Evolutionary conservation across 2,888 invertebrate genomes (phyloP), one percentile per base, ranked within the genome.

Genomic region (Drosophila acutilabella): DNA sequence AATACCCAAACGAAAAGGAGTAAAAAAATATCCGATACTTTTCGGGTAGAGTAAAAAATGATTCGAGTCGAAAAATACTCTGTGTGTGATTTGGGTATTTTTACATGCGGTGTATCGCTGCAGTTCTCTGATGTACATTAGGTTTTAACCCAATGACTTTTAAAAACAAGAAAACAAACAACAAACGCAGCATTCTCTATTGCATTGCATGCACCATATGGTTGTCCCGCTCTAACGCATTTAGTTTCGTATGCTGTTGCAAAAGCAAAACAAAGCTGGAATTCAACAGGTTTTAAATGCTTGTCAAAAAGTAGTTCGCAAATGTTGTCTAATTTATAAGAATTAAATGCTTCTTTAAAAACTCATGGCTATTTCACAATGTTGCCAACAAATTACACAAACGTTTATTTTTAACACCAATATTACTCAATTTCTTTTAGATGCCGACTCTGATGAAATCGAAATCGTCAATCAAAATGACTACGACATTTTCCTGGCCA

Each of bases 401-500:
- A 14, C 14, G 10, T 41, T 10, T 50, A 23, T 13, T 54, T 36
- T n/a, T 8, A 30, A 41, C 14, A 18, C 10, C n/a, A 6, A 2
- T 48, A 26, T 58, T 30, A 59, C 23, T 51, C 7, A 14, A 59
- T 30, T 51, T 7, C 10, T 11, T 53, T 23, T 50, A 91, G 91
- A 91, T 76, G 71, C 76, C 1, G 92, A 92, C 50, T 58, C 69
- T n/a, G 92, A 92, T 84, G 87, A 90, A 70, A 90, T 92, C 48
- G 90, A 90, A 20, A 89, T 92, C 11, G 42, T 80, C 47, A 81
- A 87, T 68, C 81, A 90, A 41, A 66, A 68, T 36, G 91, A 92
- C 60, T 92, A 89, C 71, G 80, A 85, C 0, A 87, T 91, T 38
- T 92, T 91, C 66, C 16, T 85, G 48, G 58, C 38, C 1, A 83